These are phyloP conservation scores for Euura saliciscinereae DNA, from an alignment of 1,140 invertebrate genomes.

Conservation along the genomic window DNA sequence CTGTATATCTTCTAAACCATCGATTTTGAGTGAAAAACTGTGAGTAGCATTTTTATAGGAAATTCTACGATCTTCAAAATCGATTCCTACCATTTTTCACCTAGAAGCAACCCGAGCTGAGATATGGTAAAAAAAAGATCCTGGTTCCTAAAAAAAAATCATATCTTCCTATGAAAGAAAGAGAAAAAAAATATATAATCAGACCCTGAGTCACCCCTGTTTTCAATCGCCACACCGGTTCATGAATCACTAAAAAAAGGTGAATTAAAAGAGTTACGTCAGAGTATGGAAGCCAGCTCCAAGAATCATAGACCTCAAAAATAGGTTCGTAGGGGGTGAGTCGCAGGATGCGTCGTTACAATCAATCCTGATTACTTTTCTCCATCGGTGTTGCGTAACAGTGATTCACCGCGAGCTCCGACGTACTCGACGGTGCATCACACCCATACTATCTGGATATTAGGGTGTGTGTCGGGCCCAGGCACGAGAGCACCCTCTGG, in stretches of 20 bases:
- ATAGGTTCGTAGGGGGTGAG: neutral
- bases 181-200: no score
- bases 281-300: neutral
- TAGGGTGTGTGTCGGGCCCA: neutral
- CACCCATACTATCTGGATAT: neutral
- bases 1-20: no score
- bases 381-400: neutral
- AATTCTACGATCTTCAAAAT: no score
- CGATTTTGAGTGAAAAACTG: no score
- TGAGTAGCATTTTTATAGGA: no score
- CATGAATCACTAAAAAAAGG: neutral
- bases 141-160: no score
- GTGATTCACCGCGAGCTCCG: neutral
- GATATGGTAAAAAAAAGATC: no score
- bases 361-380: slow-evolving; percentile 4
- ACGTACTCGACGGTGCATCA: neutral
- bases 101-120: no score
- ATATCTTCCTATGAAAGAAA: no score
- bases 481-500: neutral
- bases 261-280: neutral
- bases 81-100: no score
- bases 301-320: no score
- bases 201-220: neutral
- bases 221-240: neutral
- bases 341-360: neutral